Evolutionary conservation across 2,888 invertebrate species (phyloP), one percentile per base, ranked within the genome.

Genomic region (Malacosoma neustria): DNA sequence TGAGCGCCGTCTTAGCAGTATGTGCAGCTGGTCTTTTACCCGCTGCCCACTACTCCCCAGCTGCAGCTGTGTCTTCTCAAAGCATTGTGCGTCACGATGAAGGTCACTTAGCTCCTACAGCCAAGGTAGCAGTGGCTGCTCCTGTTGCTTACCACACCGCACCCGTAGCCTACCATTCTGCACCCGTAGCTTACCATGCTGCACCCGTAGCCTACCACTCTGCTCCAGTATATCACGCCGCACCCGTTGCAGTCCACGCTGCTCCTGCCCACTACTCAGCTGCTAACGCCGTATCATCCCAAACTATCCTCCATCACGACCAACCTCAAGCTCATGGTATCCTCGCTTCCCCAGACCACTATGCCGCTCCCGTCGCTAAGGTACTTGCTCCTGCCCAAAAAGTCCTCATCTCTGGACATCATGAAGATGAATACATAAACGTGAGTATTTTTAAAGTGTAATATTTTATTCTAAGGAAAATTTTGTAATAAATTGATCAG

Each of bases 31-130:
- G 75, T 34, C 63, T 79, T 22, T 42, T 77, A 42, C 57, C 72
- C 1, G 56, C 87, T n/a, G 58, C 64, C 30, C 82, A 84, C 55
- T 75, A 77, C 50, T 68, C 77, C 14, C 51, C 67, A 1, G 71
- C 75, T 5, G 69, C 56, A 2, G 77, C 76, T 1, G 75, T 81
- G 13, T 76, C 75, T 13, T 73, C 82, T 11, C 87, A 87, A 50
- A 75, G 73, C 56, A 76, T 82, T 35, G 69, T 75, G 41, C 80
- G 61, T 35, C 79, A 73, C 45, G 74, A 72, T 48, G 70, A 73
- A 41, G 54, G 45, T 30, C 51, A 47, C 12, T n/a, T n/a, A n/a
- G n/a, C n/a, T n/a, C 55, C 49, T 37, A 48, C 53, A 11, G 47
- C 66, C 52, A 57, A 57, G 13, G 44, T 54, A 35, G 45, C 60